phyloP scores from a whole-genome alignment of 1,140 invertebrate species.

The Ruditapes philippinarum region DNA sequence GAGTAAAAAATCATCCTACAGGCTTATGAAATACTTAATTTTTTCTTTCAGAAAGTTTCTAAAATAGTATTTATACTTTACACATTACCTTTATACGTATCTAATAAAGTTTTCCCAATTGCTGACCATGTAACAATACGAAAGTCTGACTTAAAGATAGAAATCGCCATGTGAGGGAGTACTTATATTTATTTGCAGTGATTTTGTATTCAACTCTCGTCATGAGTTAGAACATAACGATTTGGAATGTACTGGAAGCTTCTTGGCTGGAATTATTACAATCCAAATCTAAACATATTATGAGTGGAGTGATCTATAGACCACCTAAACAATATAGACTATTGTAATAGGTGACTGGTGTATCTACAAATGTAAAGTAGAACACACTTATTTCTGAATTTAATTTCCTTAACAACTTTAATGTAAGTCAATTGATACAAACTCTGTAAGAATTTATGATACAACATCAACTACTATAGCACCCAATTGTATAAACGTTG shows the following conservation, averaged over 20 bases:
- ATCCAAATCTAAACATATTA: conserved; percentile 13
- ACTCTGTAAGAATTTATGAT: not conserved
- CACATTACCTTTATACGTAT: too few species aligned
- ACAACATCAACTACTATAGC: conserved; percentile 28
- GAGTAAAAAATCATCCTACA: too few species aligned
- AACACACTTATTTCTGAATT: not conserved
- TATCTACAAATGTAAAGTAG: not conserved
- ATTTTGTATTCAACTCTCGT: not conserved
- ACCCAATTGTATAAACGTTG: too few species aligned
- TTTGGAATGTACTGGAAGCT: conserved; percentile 28
- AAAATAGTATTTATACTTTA: too few species aligned
- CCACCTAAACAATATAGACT: conserved; percentile 24
- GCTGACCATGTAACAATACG: too few species aligned
- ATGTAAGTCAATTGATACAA: conserved; percentile 8
- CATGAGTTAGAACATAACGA: conserved; percentile 3
- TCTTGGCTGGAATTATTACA: conserved; percentile 23
- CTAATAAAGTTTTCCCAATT: too few species aligned
- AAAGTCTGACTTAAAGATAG: too few species aligned
- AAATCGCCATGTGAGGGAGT: not conserved
- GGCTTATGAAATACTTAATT: too few species aligned
- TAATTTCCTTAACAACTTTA: not conserved
- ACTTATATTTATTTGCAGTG: not conserved
- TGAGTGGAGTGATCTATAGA: conserved; percentile 37
- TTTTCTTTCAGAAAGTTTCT: too few species aligned
- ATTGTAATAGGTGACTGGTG: not conserved